Evolutionary conservation across 2,113 vertebrate genomes (phyloP), one percentile per base, ranked within the genome.

Genomic region (Stegastes partitus): DNA sequence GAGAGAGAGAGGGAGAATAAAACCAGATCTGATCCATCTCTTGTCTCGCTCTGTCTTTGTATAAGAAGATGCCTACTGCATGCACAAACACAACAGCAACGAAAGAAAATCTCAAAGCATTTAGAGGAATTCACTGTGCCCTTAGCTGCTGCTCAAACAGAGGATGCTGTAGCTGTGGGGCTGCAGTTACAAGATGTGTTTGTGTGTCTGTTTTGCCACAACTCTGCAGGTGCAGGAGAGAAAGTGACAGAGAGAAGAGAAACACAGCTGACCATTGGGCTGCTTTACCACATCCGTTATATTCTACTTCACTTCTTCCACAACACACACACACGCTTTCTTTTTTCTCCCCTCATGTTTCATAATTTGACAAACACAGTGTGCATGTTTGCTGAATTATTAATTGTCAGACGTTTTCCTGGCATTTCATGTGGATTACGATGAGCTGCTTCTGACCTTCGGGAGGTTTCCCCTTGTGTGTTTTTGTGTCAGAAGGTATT

Each of bases 261-360:
- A 87, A 86, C 82, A 70, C 57, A 85, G 61, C 68, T 84, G 87
- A 85, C 71, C 75, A 84, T 71, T 82, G 55, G 19, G 37, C 61
- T 81, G 66, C 71, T 79, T 89, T 71, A 91, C 87, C 89, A 87
- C 83, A 86, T 87, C 85, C 89, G 74, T 75, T 22, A 75, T 80
- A 64, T 53, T 71, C 19, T 63, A 79, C 64, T 51, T 79, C 37
- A 65, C 42, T 37, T 53, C 45, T 62, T 58, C 18, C 50, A 37
- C 61, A 57, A 68, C 37, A 34, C 63, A 82, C 23, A 39, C 39
- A 50, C 45, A 16, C 19, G n/a, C 21, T 6, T 57, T 34, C 31
- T 34, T 9, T 34, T 39, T 42, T 12, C 50, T 66, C n/a, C 15
- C 22, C 31, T 57, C 53, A 63, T 51, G 51, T 65, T 80, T 87